Percentiles rank a stretch among this genome's conserved stretches.
These are phyloP conservation scores for Forficula auricularia DNA, from an alignment of 1,140 invertebrate genomes.

Conservation along the genomic window DNA sequence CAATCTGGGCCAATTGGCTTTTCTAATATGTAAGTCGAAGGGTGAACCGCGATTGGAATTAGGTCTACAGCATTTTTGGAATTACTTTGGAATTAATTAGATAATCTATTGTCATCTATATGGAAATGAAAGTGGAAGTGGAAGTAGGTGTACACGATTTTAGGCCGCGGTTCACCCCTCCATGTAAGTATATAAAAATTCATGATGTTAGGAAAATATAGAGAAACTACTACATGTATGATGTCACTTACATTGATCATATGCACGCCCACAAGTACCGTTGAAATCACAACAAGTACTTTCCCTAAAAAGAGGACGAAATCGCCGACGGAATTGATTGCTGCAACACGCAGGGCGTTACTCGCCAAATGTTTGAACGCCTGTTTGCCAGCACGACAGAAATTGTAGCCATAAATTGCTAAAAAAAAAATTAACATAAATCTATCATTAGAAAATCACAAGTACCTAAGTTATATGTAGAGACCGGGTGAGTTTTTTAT, in stretches of 20 bases:
- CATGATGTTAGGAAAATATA: constrained; percentile 10
- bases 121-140: no score
- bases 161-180: no score
- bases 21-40: no score
- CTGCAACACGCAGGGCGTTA: constrained; percentile 49
- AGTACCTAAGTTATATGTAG: neutral
- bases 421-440: constrained; percentile 21
- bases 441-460: no score
- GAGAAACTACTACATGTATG: constrained; percentile 9
- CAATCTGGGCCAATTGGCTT: no score
- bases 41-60: no score
- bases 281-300: constrained; percentile 43
- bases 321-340: constrained; percentile 62
- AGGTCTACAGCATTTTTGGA: no score
- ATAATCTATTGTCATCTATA: no score
- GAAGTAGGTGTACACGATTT: no score
- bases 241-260: constrained; percentile 34
- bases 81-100: no score
- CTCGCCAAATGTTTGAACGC: constrained; percentile 38
- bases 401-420: constrained; percentile 54
- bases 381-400: constrained; percentile 43
- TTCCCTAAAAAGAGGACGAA: constrained; percentile 61
- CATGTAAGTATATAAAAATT: neutral
- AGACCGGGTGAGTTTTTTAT: no score
- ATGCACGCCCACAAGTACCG: constrained; percentile 39